A percentile compares a stretch with the other conserved stretches of the same genome.
phyloP scores from a whole-genome alignment of 2,113 vertebrate species.

The Carassius auratus region DNA sequence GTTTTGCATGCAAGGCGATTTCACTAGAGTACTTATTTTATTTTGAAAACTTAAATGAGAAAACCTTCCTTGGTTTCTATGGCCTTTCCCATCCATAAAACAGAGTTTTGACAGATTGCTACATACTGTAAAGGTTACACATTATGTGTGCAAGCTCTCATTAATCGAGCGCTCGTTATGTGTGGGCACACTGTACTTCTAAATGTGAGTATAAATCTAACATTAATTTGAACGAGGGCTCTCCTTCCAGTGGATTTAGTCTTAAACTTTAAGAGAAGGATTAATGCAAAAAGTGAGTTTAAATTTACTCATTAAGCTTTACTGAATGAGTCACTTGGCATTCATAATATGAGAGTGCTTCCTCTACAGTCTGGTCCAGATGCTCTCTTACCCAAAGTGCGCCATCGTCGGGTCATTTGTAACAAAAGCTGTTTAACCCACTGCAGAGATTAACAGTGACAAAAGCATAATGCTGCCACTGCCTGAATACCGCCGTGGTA shows the following conservation, averaged over 20 bases:
- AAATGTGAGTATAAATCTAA: conserved; percentile 9
- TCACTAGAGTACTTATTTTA: neutral
- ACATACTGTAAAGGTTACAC: neutral
- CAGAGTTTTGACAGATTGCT: conserved; percentile 1
- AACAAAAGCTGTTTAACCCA: conserved; percentile 38
- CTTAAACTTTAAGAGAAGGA: neutral
- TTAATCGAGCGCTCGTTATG: neutral
- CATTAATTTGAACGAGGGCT: neutral
- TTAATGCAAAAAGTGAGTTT: neutral
- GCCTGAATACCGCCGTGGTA: neutral
- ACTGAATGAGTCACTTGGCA: conserved; percentile 17
- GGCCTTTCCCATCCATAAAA: neutral
- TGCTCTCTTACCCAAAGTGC: conserved; percentile 24
- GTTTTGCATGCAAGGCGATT: neutral
- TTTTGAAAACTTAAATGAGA: neutral
- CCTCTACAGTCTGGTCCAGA: conserved; percentile 32
- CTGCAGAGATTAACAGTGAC: too few species aligned
- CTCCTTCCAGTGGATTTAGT: neutral
- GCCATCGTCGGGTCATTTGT: conserved; percentile 35
- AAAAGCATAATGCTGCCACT: too few species aligned
- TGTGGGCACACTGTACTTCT: neutral
- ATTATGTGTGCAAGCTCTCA: neutral
- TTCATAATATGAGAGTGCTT: conserved; percentile 19
- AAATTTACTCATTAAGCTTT: neutral
- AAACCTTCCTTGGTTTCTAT: neutral